Percentiles rank a stretch among this genome's conserved stretches.
Conservation (phyloP, 2,888 invertebrate species). For the Tolmerus cingulatus region DNA sequence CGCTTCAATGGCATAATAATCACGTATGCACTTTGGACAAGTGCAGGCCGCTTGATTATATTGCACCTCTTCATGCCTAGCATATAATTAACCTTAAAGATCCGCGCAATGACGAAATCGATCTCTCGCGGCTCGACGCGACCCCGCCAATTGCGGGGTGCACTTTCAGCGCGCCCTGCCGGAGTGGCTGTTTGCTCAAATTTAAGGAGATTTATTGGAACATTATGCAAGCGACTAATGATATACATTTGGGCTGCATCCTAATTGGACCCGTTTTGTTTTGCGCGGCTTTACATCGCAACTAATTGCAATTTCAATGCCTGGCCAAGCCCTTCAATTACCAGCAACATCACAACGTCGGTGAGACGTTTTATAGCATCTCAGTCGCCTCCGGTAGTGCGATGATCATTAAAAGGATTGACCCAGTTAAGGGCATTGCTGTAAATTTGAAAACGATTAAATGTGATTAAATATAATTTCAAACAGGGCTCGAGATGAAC, state of each 20-base stretch:
- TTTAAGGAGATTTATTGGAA: slow-evolving; percentile 15
- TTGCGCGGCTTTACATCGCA: neutral
- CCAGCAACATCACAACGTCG: neutral
- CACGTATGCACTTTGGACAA: slow-evolving; percentile 27
- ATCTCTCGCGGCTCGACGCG: neutral
- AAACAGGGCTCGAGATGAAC: neutral
- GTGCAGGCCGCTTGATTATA: slow-evolving; percentile 32
- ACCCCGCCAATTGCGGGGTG: neutral
- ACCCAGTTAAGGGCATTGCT: neutral
- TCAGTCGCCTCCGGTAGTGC: neutral
- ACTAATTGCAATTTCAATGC: slow-evolving; percentile 13
- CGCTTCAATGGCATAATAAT: slow-evolving; percentile 35
- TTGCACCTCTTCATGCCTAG: slow-evolving; percentile 34
- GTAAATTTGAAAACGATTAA: neutral
- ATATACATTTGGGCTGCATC: neutral
- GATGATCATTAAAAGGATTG: neutral
- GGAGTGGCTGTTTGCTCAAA: neutral
- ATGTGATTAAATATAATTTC: neutral
- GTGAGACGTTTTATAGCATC: neutral
- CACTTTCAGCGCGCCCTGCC: neutral
- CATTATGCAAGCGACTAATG: slow-evolving; percentile 15
- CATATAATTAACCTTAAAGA: slow-evolving; percentile 30
- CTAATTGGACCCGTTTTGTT: slow-evolving; percentile 27
- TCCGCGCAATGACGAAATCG: slow-evolving; percentile 24
- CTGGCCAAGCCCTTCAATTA: neutral